Percentiles rank a stretch among this genome's conserved stretches.
phyloP scores from a whole-genome alignment of 2,888 invertebrate species.

The Elysia crispata region DNA sequence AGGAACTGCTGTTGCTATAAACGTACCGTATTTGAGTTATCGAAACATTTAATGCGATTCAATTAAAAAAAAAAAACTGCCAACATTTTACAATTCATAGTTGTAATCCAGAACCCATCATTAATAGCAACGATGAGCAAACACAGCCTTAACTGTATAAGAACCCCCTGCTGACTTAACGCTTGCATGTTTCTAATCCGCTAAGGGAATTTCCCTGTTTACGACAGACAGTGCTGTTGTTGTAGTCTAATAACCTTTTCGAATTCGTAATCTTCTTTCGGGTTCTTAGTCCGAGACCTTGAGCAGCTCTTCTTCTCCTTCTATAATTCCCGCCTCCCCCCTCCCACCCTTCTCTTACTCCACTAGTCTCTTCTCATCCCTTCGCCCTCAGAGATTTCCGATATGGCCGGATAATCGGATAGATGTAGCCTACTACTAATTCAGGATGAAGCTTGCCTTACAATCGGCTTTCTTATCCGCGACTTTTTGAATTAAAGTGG shows the following conservation, averaged over 20 bases:
- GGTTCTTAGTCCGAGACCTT: slow-evolving; percentile 18
- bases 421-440: slow-evolving; percentile 29
- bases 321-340: too few relatives aligned
- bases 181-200: slow-evolving; percentile 33
- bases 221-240: background rate
- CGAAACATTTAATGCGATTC: too few relatives aligned
- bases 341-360: too few relatives aligned
- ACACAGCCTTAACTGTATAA: too few relatives aligned
- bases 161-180: background rate
- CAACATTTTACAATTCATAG: too few relatives aligned
- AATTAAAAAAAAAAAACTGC: too few relatives aligned
- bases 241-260: background rate
- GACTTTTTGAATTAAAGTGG: slow-evolving; percentile 35
- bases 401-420: slow-evolving; percentile 43
- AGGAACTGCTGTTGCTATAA: too few relatives aligned
- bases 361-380: too few relatives aligned
- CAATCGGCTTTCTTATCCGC: slow-evolving; percentile 37
- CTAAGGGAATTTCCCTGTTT: slow-evolving; percentile 6
- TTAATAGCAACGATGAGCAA: too few relatives aligned
- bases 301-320: too few relatives aligned
- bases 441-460: slow-evolving; percentile 12
- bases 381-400: slow-evolving; percentile 42
- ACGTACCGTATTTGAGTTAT: too few relatives aligned
- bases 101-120: too few relatives aligned
- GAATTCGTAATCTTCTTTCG: slow-evolving; percentile 38